Base-by-base conservation (phyloP, 1,140 invertebrate species). In the Aphaenogaster ashmeadi region DNA sequence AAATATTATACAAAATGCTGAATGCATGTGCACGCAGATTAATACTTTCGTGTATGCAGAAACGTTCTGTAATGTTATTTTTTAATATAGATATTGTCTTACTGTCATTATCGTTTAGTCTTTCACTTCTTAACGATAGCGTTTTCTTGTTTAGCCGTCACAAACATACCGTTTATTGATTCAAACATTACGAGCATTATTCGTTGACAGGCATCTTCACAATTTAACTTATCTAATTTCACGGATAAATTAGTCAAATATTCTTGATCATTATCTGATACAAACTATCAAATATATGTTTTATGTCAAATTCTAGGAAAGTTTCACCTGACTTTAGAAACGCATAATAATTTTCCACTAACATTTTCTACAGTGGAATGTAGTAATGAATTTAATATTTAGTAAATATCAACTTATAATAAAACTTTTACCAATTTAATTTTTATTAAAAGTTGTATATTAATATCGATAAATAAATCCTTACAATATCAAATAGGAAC, bases 301-400 rank as follows among this genome's bases (percentile, higher is more conserved):
- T 80, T 27, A 54, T 41, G 2, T 38, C 13, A 66, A 21, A 27
- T 38, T 66, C 11, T 80, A 38, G 47, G 13, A 54, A 44, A 69
- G 8, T 69, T 38, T 47, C 36, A 27, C 38, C 6, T 15, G n/a
- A 67, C 3, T 41, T 8, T 62, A 38, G n/a, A 8, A 54, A 54
- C 18, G n/a, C n/a, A n/a, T n/a, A n/a, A n/a, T 54, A 52, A 52
- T 80, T 80, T 80, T 80, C 47, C n/a, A 66, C 9, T 27, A 15
- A 58, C 3, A 36, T 8, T 66, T 80, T 21, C 7, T 47, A 80
- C 60, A 47, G 0, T 33, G n/a, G 2, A 36, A 38, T 33, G 7
- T 47, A 50, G 15, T 67, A 41, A 67, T 6, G 6, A 69, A 69
- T 47, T 50, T 50, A 13, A 58, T 58, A 60, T 60, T 60, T 33